Evolutionary conservation across 2,888 invertebrate genomes (phyloP), one percentile per base, ranked within the genome.

Genomic region (Acrocera orbiculus): DNA sequence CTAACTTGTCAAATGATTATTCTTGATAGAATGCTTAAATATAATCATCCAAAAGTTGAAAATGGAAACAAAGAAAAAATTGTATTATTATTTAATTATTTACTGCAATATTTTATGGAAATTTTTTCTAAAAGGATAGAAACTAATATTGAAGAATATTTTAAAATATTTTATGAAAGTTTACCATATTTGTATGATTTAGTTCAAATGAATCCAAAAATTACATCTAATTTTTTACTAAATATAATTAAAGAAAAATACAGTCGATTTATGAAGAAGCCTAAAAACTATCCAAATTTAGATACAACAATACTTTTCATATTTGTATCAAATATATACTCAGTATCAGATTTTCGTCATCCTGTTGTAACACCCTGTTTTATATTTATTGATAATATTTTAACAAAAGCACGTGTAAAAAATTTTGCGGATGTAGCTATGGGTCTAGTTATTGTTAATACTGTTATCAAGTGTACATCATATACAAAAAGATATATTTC

Each of bases 291-390:
- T 48, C 82, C 82, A 0, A 63, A 66, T 33, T 52, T 79, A 29
- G 73, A 80, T 44, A 75, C 73, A 48, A 54, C 92, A 24, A 61
- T 89, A 42, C 75, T 85, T 50, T 74, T 93, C 39, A 89, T 90
- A 41, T 67, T 86, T 4, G 49, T 56, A n/a, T 74, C 80, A 6
- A 57, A 79, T 27, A 53, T 93, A 34, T 95, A 82, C 58, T 81
- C 92, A 1, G 77, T 89, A 0, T 89, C 92, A 0, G 93, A 95
- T 60, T 86, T 79, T 53, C 67, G 76, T 25, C 93, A 95, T 66
- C 76, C 77, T 1, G 72, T 93, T 4, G 78, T 80, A n/a, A 85
- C 85, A 10, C 89, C 90, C n/a, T 64, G 67, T 45, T 64, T 82
- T 44, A 64, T 83, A 41, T 85, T 90, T 46, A 81, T 92, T 61